phyloP scores from a whole-genome alignment of 2,888 invertebrate species.

The Eilema caniola region DNA sequence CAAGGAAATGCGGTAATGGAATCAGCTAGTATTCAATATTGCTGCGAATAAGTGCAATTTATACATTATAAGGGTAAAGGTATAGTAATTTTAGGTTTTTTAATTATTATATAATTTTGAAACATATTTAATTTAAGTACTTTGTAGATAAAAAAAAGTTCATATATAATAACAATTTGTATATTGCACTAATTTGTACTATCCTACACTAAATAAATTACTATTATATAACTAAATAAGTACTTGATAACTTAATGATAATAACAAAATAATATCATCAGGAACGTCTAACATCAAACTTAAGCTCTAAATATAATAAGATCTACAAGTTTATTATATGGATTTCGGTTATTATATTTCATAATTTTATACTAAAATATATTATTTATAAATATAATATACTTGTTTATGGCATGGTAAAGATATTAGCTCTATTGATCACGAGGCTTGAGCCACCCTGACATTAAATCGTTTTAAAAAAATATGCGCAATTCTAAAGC shows the following conservation, averaged over 20 bases:
- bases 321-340: not conserved
- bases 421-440: slow-evolving; percentile 6
- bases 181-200: slow-evolving; percentile 65
- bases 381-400: slow-evolving; percentile 14
- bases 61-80: not conserved
- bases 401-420: slow-evolving; percentile 18
- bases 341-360: slow-evolving; percentile 6
- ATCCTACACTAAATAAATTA: slow-evolving; percentile 50
- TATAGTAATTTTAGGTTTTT: slow-evolving; percentile 6
- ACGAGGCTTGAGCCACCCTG: slow-evolving; percentile 4
- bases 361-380: not conserved
- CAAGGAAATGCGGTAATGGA: too few species aligned
- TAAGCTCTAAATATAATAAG: not conserved
- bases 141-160: slow-evolving; percentile 20
- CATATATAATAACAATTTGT: slow-evolving; percentile 34
- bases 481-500: not conserved
- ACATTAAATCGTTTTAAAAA: slow-evolving; percentile 1
- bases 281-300: slow-evolving; percentile 42
- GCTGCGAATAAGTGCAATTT: not conserved
- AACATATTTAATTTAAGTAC: slow-evolving; percentile 34
- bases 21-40: too few species aligned
- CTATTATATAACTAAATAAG: slow-evolving; percentile 49
- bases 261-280: slow-evolving; percentile 37
- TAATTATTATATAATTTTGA: slow-evolving; percentile 11
- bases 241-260: slow-evolving; percentile 44